Evolutionary conservation across 2,113 vertebrate species (phyloP).

Genomic region (Scolopax mira): DNA sequence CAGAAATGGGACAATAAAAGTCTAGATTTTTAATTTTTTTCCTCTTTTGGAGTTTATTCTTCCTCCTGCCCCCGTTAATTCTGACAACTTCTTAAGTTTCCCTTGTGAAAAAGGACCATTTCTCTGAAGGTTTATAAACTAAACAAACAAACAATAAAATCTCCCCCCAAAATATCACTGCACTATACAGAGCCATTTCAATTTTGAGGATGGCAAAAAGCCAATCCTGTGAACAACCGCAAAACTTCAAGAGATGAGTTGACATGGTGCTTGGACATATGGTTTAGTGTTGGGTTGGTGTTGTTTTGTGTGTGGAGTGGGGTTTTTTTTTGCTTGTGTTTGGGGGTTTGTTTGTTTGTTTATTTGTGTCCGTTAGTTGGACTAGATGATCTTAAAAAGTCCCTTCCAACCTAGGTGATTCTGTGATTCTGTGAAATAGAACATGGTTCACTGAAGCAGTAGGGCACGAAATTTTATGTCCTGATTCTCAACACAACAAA

Average conservation of each 20-base stretch:
- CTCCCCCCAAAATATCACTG: accelerated
- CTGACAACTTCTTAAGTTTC: background rate
- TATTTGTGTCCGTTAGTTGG: too few relatives aligned
- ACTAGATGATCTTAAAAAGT: too few relatives aligned
- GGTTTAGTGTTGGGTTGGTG: too few relatives aligned
- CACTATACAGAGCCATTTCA: background rate
- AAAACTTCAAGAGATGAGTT: background rate
- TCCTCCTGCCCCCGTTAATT: accelerated
- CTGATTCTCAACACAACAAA: background rate
- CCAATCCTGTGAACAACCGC: background rate
- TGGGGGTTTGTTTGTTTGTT: too few relatives aligned
- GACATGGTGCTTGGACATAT: too few relatives aligned
- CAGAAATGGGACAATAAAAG: background rate
- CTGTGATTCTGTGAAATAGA: too few relatives aligned
- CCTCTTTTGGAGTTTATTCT: background rate
- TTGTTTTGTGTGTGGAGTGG: too few relatives aligned
- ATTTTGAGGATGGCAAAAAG: background rate
- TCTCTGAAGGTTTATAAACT: background rate
- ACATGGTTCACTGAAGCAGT: background rate
- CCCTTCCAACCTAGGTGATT: too few relatives aligned
- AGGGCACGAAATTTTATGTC: background rate
- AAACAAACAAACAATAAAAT: background rate
- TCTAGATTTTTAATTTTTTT: background rate
- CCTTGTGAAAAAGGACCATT: background rate
- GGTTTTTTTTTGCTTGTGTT: too few relatives aligned